Conservation (phyloP, 1,140 invertebrate species). For the Drosophila azteca region DNA sequence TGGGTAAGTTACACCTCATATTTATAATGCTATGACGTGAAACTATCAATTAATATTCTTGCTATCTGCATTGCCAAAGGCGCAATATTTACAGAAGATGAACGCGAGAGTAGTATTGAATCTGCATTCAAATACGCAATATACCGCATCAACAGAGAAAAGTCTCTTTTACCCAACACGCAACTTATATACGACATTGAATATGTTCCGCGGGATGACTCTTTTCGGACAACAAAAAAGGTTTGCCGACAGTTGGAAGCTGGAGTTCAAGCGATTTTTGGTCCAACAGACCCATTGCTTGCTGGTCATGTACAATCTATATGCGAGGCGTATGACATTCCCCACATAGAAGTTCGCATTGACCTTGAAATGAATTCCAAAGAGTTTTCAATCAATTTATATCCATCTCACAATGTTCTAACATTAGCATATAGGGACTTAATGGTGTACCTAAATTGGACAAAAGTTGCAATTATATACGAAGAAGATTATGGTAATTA, state of each 20-base stretch:
- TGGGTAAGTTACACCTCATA: conserved; percentile 38
- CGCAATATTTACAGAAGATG: conserved; percentile 95
- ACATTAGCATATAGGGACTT: conserved; percentile 94
- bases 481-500: conserved; percentile 86
- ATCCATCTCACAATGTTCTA: conserved; percentile 92
- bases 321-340: conserved; percentile 94
- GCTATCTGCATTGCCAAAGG: conserved; percentile 83
- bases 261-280: conserved; percentile 95
- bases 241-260: conserved; percentile 94
- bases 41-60: neutral
- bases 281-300: conserved; percentile 91
- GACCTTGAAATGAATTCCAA: conserved; percentile 88
- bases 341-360: conserved; percentile 92
- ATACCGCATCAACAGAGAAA: conserved; percentile 95
- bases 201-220: conserved; percentile 93
- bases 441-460: conserved; percentile 96
- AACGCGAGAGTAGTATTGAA: conserved; percentile 92
- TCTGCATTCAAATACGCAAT: conserved; percentile 97
- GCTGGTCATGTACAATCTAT: conserved; percentile 95
- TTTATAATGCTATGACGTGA: neutral
- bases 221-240: conserved; percentile 95
- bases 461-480: conserved; percentile 95
- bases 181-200: conserved; percentile 95
- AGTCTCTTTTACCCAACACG: conserved; percentile 91
- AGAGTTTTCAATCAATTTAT: conserved; percentile 95